Percentiles rank a stretch among this genome's conserved stretches.
Conservation (phyloP, 2,113 vertebrate species). For the Myrmecobius fasciatus region DNA sequence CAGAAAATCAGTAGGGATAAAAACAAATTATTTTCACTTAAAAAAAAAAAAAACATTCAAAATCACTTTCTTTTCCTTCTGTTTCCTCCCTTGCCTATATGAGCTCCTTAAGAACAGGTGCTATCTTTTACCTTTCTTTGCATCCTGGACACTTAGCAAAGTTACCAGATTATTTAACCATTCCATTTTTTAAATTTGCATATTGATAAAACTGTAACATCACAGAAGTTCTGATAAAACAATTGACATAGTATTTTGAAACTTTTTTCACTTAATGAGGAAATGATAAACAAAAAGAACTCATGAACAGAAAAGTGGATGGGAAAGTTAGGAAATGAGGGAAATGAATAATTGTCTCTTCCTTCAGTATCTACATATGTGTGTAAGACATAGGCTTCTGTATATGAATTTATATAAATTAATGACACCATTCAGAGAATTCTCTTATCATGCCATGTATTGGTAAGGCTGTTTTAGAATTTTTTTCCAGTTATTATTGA, state of each 20-base stretch:
- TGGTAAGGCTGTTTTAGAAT: neutral
- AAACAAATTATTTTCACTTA: conserved; percentile 41
- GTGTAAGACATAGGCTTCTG: neutral
- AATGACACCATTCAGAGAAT: neutral
- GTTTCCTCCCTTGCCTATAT: neutral
- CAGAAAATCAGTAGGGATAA: conserved; percentile 34
- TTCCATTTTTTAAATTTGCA: neutral
- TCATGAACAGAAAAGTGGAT: neutral
- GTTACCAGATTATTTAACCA: neutral
- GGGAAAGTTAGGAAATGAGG: neutral
- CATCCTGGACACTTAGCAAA: neutral
- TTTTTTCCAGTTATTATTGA: neutral
- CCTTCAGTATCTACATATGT: neutral
- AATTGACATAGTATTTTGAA: neutral
- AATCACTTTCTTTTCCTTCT: neutral
- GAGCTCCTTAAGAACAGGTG: neutral
- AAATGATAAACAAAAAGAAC: neutral
- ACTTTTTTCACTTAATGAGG: neutral
- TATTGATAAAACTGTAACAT: neutral
- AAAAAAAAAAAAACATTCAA: conserved; percentile 40
- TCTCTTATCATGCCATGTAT: neutral
- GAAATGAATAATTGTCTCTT: neutral
- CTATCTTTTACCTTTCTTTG: neutral
- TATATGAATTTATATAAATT: neutral
- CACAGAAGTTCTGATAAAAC: neutral